Conservation (phyloP, 2,113 vertebrate species). For the Passer domesticus region DNA sequence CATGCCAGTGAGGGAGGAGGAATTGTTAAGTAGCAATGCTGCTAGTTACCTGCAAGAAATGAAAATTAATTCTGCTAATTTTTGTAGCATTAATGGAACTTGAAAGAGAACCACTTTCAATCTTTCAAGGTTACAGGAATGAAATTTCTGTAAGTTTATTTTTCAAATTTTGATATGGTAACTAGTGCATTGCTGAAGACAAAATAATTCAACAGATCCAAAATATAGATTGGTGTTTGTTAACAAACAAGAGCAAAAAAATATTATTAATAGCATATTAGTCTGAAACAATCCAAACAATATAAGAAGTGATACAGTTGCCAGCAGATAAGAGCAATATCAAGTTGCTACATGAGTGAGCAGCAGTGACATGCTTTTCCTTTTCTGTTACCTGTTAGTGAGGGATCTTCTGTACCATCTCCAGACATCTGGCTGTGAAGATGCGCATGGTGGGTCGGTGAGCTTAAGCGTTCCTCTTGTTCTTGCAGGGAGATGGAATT, state of each 20-base stretch:
- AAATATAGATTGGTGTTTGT: background rate
- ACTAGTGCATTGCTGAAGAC: background rate
- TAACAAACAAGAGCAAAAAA: background rate
- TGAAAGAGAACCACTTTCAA: background rate
- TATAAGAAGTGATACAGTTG: background rate
- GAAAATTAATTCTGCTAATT: background rate
- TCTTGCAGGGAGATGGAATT: conserved; percentile 75
- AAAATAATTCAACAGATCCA: background rate
- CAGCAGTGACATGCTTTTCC: conserved; percentile 71
- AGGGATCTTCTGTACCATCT: conserved; percentile 72
- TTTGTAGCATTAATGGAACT: background rate
- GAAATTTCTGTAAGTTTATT: background rate
- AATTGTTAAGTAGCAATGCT: background rate
- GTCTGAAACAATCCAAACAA: background rate
- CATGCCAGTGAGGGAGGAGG: background rate
- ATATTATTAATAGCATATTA: background rate
- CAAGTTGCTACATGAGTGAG: conserved; percentile 69
- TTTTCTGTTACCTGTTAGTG: conserved; percentile 78
- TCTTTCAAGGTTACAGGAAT: background rate
- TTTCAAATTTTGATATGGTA: background rate
- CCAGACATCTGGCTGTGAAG: conserved; percentile 32
- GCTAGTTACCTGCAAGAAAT: conserved; percentile 7
- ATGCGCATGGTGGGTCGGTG: conserved; percentile 13
- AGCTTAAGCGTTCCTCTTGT: conserved; percentile 76
- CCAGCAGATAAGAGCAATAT: background rate